Conservation (phyloP, 2,888 invertebrate species). For the Craniophora ligustri region DNA sequence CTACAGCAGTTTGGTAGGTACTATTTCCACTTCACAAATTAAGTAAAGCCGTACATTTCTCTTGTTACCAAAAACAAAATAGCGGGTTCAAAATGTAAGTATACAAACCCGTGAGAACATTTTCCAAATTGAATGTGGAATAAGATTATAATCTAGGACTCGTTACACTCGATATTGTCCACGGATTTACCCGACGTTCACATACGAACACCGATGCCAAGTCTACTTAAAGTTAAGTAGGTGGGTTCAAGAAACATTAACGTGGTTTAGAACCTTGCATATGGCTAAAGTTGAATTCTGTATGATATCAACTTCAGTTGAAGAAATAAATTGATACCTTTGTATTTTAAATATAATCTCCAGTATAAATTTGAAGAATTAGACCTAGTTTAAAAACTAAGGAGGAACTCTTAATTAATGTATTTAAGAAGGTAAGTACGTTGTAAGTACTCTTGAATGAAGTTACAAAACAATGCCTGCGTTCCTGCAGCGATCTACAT, state of each 20-base stretch:
- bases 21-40: too few species aligned
- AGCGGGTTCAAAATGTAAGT: constrained; percentile 40
- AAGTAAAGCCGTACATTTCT: too few species aligned
- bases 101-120: constrained; percentile 27
- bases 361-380: too few species aligned
- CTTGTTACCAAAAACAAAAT: constrained; percentile 36
- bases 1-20: too few species aligned
- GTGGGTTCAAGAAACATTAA: background rate
- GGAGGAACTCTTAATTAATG: too few species aligned
- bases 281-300: background rate
- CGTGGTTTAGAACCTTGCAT: background rate
- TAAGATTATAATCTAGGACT: constrained; percentile 44
- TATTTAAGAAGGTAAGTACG: too few species aligned
- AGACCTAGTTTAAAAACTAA: too few species aligned
- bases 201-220: background rate
- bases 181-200: constrained; percentile 13
- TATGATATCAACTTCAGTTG: background rate
- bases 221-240: constrained; percentile 15
- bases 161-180: constrained; percentile 19
- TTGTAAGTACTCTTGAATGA: too few species aligned
- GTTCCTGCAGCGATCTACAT: too few species aligned
- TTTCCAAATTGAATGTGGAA: constrained; percentile 48
- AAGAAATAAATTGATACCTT: background rate
- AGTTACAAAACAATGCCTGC: too few species aligned
- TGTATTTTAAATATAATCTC: too few species aligned